These are phyloP conservation scores for Dicrurus megarhynchus DNA, from an alignment of 2,113 vertebrate species.

Conservation along the genomic window DNA sequence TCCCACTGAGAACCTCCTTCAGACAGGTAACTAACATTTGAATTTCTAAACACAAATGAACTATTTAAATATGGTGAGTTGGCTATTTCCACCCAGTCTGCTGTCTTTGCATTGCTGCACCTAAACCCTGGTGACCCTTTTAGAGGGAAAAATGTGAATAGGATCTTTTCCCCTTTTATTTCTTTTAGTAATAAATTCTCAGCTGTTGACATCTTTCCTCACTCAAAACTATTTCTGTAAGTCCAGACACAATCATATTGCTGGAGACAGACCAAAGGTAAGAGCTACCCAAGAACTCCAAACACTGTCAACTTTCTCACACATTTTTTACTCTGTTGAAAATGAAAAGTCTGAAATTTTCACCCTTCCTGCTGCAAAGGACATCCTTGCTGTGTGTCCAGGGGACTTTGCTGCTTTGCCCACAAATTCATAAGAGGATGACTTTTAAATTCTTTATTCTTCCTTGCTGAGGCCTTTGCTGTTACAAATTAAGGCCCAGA, in stretches of 20 bases:
- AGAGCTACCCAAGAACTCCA: not conserved
- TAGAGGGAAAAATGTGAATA: not conserved
- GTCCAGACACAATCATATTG: not conserved
- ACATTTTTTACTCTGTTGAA: not conserved
- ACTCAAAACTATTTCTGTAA: not conserved
- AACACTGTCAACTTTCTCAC: not conserved
- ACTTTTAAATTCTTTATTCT: not conserved
- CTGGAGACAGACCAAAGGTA: not conserved
- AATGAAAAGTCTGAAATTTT: not conserved
- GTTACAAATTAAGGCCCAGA: not conserved
- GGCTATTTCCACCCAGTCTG: not conserved
- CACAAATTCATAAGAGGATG: not conserved
- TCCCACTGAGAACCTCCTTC: not conserved
- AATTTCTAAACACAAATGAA: not conserved
- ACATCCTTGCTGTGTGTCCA: not conserved
- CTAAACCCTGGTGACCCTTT: not conserved
- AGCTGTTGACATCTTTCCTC: not conserved
- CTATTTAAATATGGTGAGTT: not conserved
- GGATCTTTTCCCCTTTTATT: not conserved
- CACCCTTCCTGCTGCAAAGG: not conserved
- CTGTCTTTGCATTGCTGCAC: not conserved
- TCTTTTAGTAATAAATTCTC: not conserved
- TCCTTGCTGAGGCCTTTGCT: not conserved
- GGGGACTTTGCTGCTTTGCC: not conserved
- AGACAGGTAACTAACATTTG: not conserved